Conservation (phyloP, 2,113 vertebrate species). For the Anhinga rufa region DNA sequence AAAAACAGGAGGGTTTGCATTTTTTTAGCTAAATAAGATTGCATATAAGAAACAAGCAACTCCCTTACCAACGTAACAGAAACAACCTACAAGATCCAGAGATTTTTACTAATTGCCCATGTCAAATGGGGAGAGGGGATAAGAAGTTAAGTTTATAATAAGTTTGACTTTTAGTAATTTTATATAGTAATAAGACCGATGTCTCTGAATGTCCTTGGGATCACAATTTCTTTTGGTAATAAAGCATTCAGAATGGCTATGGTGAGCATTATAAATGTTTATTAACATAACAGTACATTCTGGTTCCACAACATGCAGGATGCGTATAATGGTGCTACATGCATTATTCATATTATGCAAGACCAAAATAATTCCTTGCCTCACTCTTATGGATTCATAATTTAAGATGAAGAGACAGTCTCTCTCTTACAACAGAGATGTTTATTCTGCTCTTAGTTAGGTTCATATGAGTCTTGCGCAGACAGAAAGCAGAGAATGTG, state of each 20-base stretch:
- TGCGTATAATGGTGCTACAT: not conserved
- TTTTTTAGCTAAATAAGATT: not conserved
- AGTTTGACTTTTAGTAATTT: not conserved
- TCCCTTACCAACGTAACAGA: not conserved
- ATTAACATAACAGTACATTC: not conserved
- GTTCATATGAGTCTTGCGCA: not conserved
- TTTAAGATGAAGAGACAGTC: not conserved
- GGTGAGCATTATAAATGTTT: not conserved
- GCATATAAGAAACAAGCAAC: not conserved
- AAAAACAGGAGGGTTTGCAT: not conserved
- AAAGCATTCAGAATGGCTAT: not conserved
- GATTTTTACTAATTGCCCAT: not conserved
- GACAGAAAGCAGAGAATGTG: not conserved
- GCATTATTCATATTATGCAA: slow-evolving; percentile 45
- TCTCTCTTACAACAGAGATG: not conserved
- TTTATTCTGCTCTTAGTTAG: not conserved
- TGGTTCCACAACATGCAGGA: not conserved
- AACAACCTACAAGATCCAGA: not conserved
- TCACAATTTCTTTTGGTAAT: not conserved
- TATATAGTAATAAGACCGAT: not conserved
- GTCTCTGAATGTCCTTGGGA: not conserved
- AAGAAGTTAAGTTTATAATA: not conserved
- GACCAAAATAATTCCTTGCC: not conserved
- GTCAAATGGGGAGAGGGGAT: not conserved
- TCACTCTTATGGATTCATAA: not conserved